A percentile compares a stretch with the other conserved stretches of the same genome.
Conservation (phyloP, 2,888 invertebrate genomes). For the Neoscelio sp. region DNA sequence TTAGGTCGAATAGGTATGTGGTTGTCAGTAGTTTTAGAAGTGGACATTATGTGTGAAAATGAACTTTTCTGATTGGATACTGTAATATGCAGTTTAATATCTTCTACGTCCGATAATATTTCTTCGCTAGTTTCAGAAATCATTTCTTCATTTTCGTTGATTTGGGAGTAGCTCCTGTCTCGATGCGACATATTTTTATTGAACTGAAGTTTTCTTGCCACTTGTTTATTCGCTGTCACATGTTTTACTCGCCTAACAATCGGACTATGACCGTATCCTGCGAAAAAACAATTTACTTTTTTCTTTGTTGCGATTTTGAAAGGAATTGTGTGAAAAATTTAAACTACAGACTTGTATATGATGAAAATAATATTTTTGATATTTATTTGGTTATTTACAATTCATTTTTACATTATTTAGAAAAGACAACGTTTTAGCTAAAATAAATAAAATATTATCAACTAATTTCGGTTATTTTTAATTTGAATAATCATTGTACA, state of each 20-base stretch:
- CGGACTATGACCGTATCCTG: slow-evolving; percentile 37
- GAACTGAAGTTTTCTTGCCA: slow-evolving; percentile 47
- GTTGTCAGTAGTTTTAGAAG: slow-evolving; percentile 36
- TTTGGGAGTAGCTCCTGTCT: not conserved
- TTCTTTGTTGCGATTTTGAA: not conserved
- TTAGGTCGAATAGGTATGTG: slow-evolving; percentile 83
- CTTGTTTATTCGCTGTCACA: slow-evolving; percentile 7
- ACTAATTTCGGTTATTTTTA: too few relatives aligned
- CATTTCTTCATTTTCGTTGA: slow-evolving; percentile 12
- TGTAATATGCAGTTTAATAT: slow-evolving; percentile 21
- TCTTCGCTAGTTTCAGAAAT: slow-evolving; percentile 61
- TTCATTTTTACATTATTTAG: too few relatives aligned
- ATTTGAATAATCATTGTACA: too few relatives aligned
- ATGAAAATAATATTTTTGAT: too few relatives aligned
- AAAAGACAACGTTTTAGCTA: too few relatives aligned
- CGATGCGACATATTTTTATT: slow-evolving; percentile 15
- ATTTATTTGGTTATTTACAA: too few relatives aligned
- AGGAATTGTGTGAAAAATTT: too few relatives aligned
- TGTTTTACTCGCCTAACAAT: slow-evolving; percentile 20
- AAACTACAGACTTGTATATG: too few relatives aligned
- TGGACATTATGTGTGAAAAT: slow-evolving; percentile 13
- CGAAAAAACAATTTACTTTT: slow-evolving; percentile 5
- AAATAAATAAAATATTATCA: too few relatives aligned
- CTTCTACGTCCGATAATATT: slow-evolving; percentile 26
- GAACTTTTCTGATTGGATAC: slow-evolving; percentile 23